Base-by-base conservation (phyloP, 1,140 invertebrate species). In the Tetramorium parvispinum region DNA sequence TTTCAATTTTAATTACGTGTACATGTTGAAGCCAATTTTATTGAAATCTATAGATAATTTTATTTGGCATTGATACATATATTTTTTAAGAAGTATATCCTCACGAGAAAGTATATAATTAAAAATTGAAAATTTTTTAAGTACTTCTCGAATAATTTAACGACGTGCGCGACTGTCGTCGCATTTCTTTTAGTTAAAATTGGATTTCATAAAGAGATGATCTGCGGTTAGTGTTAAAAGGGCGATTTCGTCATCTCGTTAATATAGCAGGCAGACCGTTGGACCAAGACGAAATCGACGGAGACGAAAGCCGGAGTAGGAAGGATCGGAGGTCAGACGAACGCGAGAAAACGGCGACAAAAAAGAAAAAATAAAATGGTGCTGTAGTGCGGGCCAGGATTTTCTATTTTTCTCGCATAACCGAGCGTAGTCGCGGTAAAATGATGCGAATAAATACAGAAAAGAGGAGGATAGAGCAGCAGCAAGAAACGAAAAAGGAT, bases 211-310 rank as follows among this genome's bases (percentile, higher is more conserved):
- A 71, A 71, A 78, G 73, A 82, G 85, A 73, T 68, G 88, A 87
- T 89, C 88, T 77, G 81, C 63, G 88, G 73, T 43, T 79, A 70
- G 43, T 63, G 55, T 81, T 66, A 46, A 73, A 83, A 43, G 21
- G 55, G 40, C 59, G 87, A 89, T 81, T 85, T 77, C 77, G 87
- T 89, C 83, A 85, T 88, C 89, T 86, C 87, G 88, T 88, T 89
- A 89, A 77, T 57, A 37, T 86, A 89, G 76, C 85, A 89, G 85
- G 61, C 70, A 89, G 70, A 53, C 70, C 43, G 75, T 88, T 89
- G 88, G 88, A 89, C 87, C 88, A 89, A 89, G 77, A 89, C 83
- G 87, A 89, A 86, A 86, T 88, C 61, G 87, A 85, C 70, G 32
- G 55, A 71, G 79, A 71, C 79, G 71, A 55, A 85, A 70, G 66